phyloP scores from a whole-genome alignment of 2,888 invertebrate species.

The Bembecia ichneumoniformis region DNA sequence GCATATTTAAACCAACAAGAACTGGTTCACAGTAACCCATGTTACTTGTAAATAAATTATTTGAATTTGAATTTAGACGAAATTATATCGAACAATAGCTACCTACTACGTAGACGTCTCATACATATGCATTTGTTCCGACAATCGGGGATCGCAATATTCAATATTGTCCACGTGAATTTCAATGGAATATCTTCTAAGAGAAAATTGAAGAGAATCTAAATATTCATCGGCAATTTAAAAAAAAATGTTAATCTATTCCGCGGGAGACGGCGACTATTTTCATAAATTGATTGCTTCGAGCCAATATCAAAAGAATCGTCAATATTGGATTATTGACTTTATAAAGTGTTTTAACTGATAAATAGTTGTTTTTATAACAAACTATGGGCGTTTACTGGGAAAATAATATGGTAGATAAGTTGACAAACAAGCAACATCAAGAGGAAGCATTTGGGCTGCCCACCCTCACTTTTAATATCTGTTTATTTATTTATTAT shows the following conservation, averaged over 20 bases:
- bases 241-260: constrained; percentile 62
- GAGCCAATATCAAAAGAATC: constrained; percentile 52
- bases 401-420: no score
- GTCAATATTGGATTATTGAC: constrained; percentile 38
- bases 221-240: constrained; percentile 58
- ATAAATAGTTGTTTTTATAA: neutral
- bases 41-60: no score
- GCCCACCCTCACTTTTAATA: no score
- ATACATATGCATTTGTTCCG: constrained; percentile 41
- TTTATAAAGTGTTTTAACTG: constrained; percentile 12
- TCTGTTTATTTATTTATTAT: no score
- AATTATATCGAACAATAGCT: neutral
- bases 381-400: no score
- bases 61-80: no score
- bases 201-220: constrained; percentile 59
- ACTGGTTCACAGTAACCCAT: no score
- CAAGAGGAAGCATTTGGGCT: no score
- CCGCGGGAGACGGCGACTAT: constrained; percentile 42
- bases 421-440: no score
- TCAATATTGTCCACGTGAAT: constrained; percentile 55
- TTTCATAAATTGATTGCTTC: constrained; percentile 61
- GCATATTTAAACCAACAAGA: no score
- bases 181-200: constrained; percentile 52
- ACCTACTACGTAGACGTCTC: constrained; percentile 11
- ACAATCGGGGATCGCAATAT: constrained; percentile 41